Evolutionary conservation across 2,888 invertebrate species (phyloP), one percentile per base, ranked within the genome.

Genomic region (Morpho helenor): DNA sequence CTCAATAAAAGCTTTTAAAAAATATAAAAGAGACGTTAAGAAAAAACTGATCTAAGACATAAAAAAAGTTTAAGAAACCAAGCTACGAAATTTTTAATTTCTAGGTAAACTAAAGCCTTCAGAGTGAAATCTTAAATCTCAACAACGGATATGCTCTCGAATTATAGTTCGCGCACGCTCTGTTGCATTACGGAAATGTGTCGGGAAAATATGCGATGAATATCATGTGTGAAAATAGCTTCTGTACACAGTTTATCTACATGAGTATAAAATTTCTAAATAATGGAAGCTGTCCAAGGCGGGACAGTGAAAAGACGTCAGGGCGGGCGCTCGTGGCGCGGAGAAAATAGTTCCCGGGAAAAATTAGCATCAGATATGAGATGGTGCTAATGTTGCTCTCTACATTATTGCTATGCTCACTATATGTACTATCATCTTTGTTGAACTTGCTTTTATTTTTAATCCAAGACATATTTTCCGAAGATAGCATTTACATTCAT

Each of bases 271-370:
- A 79, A 72, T 82, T 77, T 76, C 70, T 79, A 82, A 84, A 71
- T 82, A 83, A 86, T 84, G 83, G 76, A 76, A 74, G 63, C 74
- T 82, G 80, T 84, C 84, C 76, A 65, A 71, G 69, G 67, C 67
- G 70, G 73, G 82, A 82, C 83, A 76, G 78, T 69, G 75, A 75
- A 74, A 76, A 77, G 79, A 82, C 80, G 80, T 83, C 76, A 79
- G 76, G 68, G 68, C 60, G 66, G 66, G 70, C 73, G 71, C 74
- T 58, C 68, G 69, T 72, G 75, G 76, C 74, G 70, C 72, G 66
- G 68, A 63, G 67, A 65, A 70, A 69, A 66, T 69, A 68, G 65
- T 67, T 67, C 67, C 70, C 64, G 68, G 79, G 80, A 82, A 71
- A 71, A 72, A 76, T 71, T 75, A 72, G 75, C 82, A 82, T 84